A percentile compares a stretch with the other conserved stretches of the same genome.
These are phyloP conservation scores for Rallus limicola DNA, from an alignment of 2,113 vertebrate species.

Conservation along the genomic window DNA sequence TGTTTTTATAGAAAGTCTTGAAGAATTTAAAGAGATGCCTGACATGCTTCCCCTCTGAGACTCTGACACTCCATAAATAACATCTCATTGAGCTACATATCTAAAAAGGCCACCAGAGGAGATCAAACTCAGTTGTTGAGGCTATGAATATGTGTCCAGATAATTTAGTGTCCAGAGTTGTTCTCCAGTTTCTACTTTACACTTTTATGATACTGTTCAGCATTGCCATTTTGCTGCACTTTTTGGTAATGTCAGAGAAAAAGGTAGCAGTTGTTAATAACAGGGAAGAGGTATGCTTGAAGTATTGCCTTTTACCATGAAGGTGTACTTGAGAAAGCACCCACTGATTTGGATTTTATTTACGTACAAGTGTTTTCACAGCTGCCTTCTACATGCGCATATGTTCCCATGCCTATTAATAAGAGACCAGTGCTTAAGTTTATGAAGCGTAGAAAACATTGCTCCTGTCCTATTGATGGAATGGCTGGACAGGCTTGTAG, in stretches of 20 bases:
- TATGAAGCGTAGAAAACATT: neutral
- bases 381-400: neutral
- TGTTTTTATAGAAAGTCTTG: neutral
- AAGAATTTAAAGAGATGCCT: slow-evolving; percentile 4
- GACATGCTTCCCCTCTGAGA: neutral
- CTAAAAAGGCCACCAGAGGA: slow-evolving; percentile 12
- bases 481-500: neutral
- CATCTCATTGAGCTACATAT: neutral
- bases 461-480: neutral
- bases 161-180: neutral
- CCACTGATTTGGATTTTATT: slow-evolving; percentile 4
- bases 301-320: neutral
- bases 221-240: neutral
- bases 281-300: neutral
- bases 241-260: slow-evolving; percentile 7
- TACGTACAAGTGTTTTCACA: slow-evolving; percentile 20
- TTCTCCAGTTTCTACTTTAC: neutral
- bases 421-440: neutral
- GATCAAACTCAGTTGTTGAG: neutral
- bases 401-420: slow-evolving; percentile 21
- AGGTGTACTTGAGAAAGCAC: neutral
- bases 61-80: slow-evolving; percentile 28
- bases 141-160: neutral
- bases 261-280: neutral
- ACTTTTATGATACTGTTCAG: neutral